Evolutionary conservation across 1,140 invertebrate species (phyloP), one percentile per base, ranked within the genome.

Genomic region (Belonocnema kinseyi): DNA sequence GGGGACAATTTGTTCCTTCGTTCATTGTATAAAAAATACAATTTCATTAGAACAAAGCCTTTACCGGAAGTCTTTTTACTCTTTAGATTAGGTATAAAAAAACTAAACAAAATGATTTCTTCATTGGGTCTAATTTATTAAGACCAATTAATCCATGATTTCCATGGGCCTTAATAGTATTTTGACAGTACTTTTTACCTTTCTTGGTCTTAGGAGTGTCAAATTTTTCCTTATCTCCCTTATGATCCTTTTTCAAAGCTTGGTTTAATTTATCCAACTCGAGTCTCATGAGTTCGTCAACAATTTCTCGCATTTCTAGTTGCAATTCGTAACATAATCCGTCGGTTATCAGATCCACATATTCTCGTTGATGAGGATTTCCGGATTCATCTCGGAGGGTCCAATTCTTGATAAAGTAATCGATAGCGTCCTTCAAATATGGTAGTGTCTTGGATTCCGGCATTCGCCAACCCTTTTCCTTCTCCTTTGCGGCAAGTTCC

Each of bases 201-300:
- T 87, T 89, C 74, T 88, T 90, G 0, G 82, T 72, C 74, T 86
- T 88, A n/a, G 82, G 80, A 1, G 86, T 75, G 14, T 87, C 86
- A 74, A 90, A 89, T 58, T 88, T 88, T 16, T 78, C 73, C 56
- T 90, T 86, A 4, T 75, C 80, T n/a, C 81, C n/a, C 12, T 66
- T 79, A 7, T 76, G 73, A 80, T 94, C 93, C 8, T 87, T 88
- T 2, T 80, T 86, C 16, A 93, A 79, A 6, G 93, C 93, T 19
- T 83, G 85, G 54, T 93, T 91, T 8, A 94, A 80, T 40, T 90
- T 75, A 54, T 92, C 89, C 66, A 94, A 88, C 79, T 94, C 93
- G 0, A 93, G 50, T 73, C 90, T 87, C 93, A 94, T 94, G 21
- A 92, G 76, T 72, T 93, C 93, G 77, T 94, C 94, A 0, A 94